A percentile compares a stretch with the other conserved stretches of the same genome.
Conservation (phyloP, 2,888 invertebrate genomes). For the Pyrochroa serraticornis region DNA sequence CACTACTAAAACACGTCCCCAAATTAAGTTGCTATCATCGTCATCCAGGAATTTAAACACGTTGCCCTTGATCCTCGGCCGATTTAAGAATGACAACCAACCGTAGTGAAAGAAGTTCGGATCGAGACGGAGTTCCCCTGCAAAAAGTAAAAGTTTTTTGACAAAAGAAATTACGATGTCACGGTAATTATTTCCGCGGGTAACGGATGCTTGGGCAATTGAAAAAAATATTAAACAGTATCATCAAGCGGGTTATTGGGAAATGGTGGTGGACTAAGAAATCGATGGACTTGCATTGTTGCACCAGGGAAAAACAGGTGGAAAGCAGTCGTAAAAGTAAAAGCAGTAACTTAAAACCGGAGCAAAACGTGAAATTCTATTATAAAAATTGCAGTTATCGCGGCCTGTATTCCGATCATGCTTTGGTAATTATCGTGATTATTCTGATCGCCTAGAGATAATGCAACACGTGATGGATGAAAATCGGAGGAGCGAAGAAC, state of each 20-base stretch:
- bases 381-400: background rate
- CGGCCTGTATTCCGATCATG: background rate
- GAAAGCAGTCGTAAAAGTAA: slow-evolving; percentile 3
- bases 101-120: too few relatives aligned
- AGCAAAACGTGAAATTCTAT: background rate
- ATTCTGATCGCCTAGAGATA: background rate
- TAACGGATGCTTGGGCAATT: slow-evolving; percentile 10
- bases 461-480: background rate
- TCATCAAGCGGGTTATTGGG: background rate
- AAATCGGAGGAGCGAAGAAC: background rate
- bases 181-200: slow-evolving; percentile 5
- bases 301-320: background rate
- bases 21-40: background rate
- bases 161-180: background rate
- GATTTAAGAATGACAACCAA: too few relatives aligned
- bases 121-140: background rate
- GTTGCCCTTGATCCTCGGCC: too few relatives aligned
- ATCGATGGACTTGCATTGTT: background rate
- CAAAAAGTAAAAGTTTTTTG: slow-evolving; percentile 14
- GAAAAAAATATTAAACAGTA: background rate
- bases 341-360: background rate
- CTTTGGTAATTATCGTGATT: background rate
- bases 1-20: slow-evolving; percentile 5
- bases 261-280: background rate
- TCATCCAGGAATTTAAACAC: too few relatives aligned